phyloP scores from a whole-genome alignment of 2,797 vertebrate species.

The Chaetophractus vellerosus region DNA sequence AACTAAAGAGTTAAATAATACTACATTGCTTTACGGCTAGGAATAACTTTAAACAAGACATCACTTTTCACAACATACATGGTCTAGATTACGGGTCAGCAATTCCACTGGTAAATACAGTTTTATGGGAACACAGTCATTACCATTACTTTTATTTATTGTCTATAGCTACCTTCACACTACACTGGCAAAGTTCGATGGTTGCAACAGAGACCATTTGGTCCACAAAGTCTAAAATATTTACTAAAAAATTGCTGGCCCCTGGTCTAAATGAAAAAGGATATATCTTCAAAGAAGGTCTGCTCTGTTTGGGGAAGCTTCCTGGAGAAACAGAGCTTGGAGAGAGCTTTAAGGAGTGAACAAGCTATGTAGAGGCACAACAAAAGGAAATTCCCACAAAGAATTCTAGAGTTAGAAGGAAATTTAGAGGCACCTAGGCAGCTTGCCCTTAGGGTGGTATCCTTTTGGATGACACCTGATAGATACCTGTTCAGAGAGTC shows the following conservation, averaged over 20 bases:
- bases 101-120: not conserved
- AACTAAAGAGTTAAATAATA: slow-evolving; percentile 28
- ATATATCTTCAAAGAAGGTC: not conserved
- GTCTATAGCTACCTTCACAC: not conserved
- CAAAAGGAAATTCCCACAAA: not conserved
- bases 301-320: not conserved
- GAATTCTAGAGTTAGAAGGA: not conserved
- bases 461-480: not conserved
- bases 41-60: not conserved
- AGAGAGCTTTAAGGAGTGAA: not conserved
- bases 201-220: not conserved
- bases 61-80: not conserved
- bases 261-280: not conserved
- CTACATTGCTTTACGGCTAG: not conserved
- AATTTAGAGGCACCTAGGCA: not conserved
- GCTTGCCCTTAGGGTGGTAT: not conserved
- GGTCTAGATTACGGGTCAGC: not conserved
- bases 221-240: slow-evolving; percentile 1
- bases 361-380: not conserved
- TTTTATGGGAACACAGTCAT: not conserved
- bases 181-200: not conserved
- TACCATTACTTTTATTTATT: not conserved
- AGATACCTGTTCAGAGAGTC: too few species aligned
- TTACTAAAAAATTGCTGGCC: not conserved
- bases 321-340: not conserved